Percentiles rank a stretch among this genome's conserved stretches.
These are phyloP conservation scores for Hyles euphorbiae DNA, from an alignment of 1,140 invertebrate species.

Conservation along the genomic window DNA sequence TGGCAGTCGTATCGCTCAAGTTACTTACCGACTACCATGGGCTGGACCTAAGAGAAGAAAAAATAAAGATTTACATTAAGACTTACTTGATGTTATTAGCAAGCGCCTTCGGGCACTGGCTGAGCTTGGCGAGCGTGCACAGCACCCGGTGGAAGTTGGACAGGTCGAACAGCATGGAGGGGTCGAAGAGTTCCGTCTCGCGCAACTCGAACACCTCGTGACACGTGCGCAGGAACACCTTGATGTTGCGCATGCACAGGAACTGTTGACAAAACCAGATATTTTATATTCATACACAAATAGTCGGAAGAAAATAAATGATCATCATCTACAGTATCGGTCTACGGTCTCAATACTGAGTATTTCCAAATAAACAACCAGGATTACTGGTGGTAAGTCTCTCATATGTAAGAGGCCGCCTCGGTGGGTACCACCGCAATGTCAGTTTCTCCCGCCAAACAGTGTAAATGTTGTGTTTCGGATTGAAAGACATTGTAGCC, in stretches of 20 bases:
- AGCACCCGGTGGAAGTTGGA: constrained; percentile 95
- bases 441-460: too few relatives aligned
- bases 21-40: too few relatives aligned
- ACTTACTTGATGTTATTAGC: constrained; percentile 84
- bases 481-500: too few relatives aligned
- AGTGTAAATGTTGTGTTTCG: too few relatives aligned
- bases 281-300: neutral
- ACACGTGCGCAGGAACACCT: constrained; percentile 92
- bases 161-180: constrained; percentile 93
- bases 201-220: constrained; percentile 87
- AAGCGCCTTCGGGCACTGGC: constrained; percentile 83
- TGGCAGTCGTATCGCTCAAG: too few relatives aligned
- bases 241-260: constrained; percentile 95
- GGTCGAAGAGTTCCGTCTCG: constrained; percentile 93
- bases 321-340: neutral
- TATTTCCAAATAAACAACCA: neutral
- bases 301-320: neutral
- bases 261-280: constrained; percentile 83
- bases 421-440: too few relatives aligned
- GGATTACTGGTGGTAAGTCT: too few relatives aligned
- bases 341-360: neutral
- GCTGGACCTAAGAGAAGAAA: too few relatives aligned
- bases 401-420: too few relatives aligned
- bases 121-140: constrained; percentile 91
- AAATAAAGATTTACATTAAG: too few relatives aligned